A percentile compares a stretch with the other conserved stretches of the same genome.
phyloP scores from a whole-genome alignment of 2,797 vertebrate genomes.

The Hephaestus fuliginosus region DNA sequence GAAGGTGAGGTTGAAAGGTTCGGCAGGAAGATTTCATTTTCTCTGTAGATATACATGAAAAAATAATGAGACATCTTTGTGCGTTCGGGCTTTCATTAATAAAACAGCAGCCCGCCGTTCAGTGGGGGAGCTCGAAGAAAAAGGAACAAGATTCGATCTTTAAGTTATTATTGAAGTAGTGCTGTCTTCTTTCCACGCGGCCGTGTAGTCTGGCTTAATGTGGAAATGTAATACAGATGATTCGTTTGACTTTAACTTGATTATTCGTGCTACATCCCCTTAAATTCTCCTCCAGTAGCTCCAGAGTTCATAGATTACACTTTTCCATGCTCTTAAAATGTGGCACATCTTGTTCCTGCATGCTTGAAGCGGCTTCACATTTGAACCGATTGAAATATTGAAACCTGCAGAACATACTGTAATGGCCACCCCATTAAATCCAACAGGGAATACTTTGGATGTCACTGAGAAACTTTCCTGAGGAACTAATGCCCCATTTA shows the following conservation, averaged over 20 bases:
- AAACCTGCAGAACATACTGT: background rate
- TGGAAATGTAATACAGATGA: constrained; percentile 24
- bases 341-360: background rate
- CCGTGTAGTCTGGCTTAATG: constrained; percentile 8
- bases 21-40: constrained; percentile 37
- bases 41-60: constrained; percentile 49
- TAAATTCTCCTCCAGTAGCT: constrained; percentile 6
- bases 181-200: background rate
- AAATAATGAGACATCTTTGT: constrained; percentile 62
- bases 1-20: constrained; percentile 43
- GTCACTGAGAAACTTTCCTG: background rate
- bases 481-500: background rate
- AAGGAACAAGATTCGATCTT: constrained; percentile 18
- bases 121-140: constrained; percentile 1
- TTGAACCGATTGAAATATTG: background rate
- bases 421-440: background rate
- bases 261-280: constrained; percentile 22
- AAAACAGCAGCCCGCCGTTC: constrained; percentile 25
- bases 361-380: background rate
- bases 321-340: background rate
- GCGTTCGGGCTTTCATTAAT: constrained; percentile 34
- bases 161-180: constrained; percentile 5
- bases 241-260: constrained; percentile 13
- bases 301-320: background rate
- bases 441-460: too few relatives aligned